These are phyloP conservation scores for Myodes glareolus DNA, from an alignment of 2,113 vertebrate species.

Conservation along the genomic window DNA sequence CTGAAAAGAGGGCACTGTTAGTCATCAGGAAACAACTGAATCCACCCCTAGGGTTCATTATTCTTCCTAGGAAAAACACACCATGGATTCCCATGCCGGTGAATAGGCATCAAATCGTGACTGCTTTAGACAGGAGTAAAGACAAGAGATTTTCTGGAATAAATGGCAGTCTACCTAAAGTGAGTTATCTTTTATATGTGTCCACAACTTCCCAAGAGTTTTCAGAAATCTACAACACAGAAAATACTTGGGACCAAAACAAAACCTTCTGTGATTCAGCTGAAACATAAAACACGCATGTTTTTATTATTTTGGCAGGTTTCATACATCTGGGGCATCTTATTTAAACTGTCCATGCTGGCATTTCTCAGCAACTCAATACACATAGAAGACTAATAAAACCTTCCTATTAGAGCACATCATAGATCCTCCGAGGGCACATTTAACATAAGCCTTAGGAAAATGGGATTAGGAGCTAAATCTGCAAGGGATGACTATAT, in stretches of 20 bases:
- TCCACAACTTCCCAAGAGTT: constrained; percentile 1
- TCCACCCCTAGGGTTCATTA: neutral
- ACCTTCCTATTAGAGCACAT: neutral
- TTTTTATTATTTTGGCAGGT: neutral
- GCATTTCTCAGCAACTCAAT: neutral
- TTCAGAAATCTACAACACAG: neutral
- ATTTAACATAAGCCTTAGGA: constrained; percentile 57
- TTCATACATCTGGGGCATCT: neutral
- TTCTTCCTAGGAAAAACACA: neutral
- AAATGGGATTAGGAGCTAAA: constrained; percentile 44
- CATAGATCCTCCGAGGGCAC: neutral
- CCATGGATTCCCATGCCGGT: neutral
- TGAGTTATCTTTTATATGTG: neutral
- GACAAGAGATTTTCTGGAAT: neutral
- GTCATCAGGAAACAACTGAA: neutral
- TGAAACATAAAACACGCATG: neutral
- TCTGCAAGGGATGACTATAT: constrained; percentile 1
- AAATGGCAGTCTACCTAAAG: neutral
- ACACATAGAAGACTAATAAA: neutral
- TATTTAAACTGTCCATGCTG: neutral
- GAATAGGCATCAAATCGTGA: neutral
- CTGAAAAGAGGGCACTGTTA: neutral
- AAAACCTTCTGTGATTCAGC: neutral
- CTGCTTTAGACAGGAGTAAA: neutral
- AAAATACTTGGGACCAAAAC: neutral